Evolutionary conservation across 2,888 invertebrate genomes (phyloP), one percentile per base, ranked within the genome.

Genomic region (Melanargia galathea): DNA sequence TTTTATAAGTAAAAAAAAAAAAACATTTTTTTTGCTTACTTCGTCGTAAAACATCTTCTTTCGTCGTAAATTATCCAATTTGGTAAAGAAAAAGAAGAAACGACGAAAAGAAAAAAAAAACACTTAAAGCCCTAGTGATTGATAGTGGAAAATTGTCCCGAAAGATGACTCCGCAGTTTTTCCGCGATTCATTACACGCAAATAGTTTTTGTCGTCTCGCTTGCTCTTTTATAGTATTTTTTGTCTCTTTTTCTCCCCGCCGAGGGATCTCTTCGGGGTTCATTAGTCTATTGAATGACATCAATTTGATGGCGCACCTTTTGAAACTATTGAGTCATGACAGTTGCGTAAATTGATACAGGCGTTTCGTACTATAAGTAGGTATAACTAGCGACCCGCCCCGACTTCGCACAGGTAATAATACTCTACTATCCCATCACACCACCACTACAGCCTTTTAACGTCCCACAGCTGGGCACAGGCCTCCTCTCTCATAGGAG

Each of bases 121-220:
- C 24, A n/a, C 26, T 18, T 43, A 40, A 24, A 16, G n/a, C 7
- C n/a, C 43, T 6, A 3, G 10, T 49, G 49, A 49, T 49, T 49
- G 49, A 49, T 49, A 26, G 49, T 30, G 43, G 7, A 30, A 49
- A 49, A 49, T 16, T 16, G 49, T 49, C 49, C 49, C 49, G 10
- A 2, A n/a, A 26, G 49, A 49, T 49, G 49, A 49, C n/a, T 26
- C 49, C 3, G 13, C 49, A 16, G 26, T 49, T 26, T n/a, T 20
- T 26, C 18, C 43, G 7, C 43, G 8, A 7, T 18, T 57, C 46
- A 18, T 57, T 46, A 56, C 30, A 40, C 8, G 20, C 22, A 56
- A n/a, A 62, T 62, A 62, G 61, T 62, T 62, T 61, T 55, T 46
- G 24, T 48, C 45, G 33, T 57, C 33, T 45, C 20, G 45, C 57